A percentile compares a stretch with the other conserved stretches of the same genome.
Evolutionary conservation across 2,797 vertebrate species (phyloP).

Genomic region (Uromys caudimaculatus): DNA sequence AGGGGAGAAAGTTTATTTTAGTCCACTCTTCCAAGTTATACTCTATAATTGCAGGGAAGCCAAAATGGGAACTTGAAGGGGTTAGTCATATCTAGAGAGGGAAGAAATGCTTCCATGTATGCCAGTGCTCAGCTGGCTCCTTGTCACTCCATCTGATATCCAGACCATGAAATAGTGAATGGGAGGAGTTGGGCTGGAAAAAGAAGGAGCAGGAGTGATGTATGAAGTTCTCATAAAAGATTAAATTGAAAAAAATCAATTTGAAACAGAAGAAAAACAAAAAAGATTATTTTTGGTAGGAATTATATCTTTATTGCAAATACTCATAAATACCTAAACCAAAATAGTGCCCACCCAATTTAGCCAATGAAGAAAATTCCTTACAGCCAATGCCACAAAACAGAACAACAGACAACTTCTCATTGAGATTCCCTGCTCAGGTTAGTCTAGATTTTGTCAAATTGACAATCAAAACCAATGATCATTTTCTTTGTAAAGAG

Average conservation of each 20-base stretch:
- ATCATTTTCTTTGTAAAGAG: not conserved
- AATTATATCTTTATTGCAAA: not conserved
- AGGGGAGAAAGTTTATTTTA: not conserved
- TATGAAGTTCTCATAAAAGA: not conserved
- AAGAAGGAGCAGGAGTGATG: too few relatives aligned
- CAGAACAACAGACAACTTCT: not conserved
- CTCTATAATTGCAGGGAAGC: not conserved
- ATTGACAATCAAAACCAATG: not conserved
- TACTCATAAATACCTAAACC: not conserved
- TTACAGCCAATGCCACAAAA: not conserved
- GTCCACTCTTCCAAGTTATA: not conserved
- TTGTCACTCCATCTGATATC: not conserved
- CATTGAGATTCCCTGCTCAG: not conserved
- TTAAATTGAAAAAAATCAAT: not conserved
- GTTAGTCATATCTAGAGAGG: not conserved
- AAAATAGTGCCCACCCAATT: not conserved
- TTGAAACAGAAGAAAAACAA: not conserved
- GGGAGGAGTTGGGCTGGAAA: not conserved
- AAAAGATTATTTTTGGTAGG: not conserved
- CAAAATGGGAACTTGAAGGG: not conserved
- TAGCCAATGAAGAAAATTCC: not conserved
- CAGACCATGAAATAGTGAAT: not conserved
- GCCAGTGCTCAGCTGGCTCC: not conserved
- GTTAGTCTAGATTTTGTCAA: not conserved
- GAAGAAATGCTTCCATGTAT: not conserved